phyloP scores from a whole-genome alignment of 2,797 vertebrate genomes.

The Muraenolepis orangiensis region DNA sequence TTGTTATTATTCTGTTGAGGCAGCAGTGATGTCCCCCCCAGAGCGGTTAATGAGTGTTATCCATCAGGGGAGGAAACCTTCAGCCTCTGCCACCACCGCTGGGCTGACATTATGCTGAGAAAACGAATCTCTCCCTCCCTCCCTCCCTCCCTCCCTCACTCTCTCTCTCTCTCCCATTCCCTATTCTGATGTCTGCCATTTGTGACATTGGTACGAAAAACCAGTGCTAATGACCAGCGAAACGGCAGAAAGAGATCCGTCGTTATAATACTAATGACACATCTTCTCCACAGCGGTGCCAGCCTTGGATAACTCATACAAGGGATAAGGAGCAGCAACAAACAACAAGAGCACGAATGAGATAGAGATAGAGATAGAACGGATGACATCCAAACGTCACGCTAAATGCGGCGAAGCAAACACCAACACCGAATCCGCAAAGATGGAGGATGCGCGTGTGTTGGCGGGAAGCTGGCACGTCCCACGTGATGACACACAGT shows the following conservation, averaged over 20 bases:
- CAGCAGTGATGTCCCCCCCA: constrained; percentile 53
- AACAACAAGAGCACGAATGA: background rate
- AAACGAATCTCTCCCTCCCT: no score
- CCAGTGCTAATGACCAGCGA: background rate
- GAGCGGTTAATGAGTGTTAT: constrained; percentile 66
- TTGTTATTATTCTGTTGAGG: constrained; percentile 64
- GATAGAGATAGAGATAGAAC: no score
- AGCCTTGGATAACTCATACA: background rate
- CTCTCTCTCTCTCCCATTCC: no score
- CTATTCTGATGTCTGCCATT: no score
- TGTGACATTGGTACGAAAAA: no score
- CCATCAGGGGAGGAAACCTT: constrained; percentile 58
- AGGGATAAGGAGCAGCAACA: background rate
- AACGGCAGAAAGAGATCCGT: background rate
- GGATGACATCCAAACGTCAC: background rate
- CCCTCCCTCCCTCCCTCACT: no score
- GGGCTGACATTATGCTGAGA: constrained; percentile 66
- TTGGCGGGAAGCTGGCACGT: background rate
- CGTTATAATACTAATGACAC: background rate
- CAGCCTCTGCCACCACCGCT: constrained; percentile 54
- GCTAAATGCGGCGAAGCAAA: background rate
- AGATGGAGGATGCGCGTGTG: background rate
- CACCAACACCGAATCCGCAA: background rate
- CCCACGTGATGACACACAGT: no score
- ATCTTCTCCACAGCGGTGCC: background rate